A percentile compares a stretch with the other conserved stretches of the same genome.
phyloP scores from a whole-genome alignment of 2,797 vertebrate species.

The Sebastes nivosus region DNA sequence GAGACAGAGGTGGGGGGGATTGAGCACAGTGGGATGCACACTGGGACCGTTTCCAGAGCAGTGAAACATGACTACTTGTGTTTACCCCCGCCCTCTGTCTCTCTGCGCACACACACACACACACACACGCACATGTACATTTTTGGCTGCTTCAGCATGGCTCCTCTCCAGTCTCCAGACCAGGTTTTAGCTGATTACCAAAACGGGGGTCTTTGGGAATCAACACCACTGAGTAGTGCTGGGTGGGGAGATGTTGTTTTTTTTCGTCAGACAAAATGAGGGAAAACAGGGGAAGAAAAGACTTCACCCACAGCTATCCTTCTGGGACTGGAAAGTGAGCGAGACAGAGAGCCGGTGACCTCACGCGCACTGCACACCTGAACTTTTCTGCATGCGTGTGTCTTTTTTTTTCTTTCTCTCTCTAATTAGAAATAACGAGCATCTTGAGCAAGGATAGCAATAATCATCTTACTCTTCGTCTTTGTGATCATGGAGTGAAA shows the following conservation, averaged over 20 bases:
- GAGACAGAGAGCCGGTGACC: constrained; percentile 29
- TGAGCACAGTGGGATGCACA: constrained; percentile 37
- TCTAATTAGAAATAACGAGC: background rate
- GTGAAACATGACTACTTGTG: constrained; percentile 63
- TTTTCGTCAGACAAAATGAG: constrained; percentile 35
- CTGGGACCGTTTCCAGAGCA: constrained; percentile 38
- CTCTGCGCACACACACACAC: background rate
- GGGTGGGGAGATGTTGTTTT: constrained; percentile 35
- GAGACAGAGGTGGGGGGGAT: constrained; percentile 18
- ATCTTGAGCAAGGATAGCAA: background rate
- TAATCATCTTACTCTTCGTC: background rate
- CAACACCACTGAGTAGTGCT: constrained; percentile 43
- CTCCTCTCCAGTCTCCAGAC: constrained; percentile 77
- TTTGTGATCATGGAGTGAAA: constrained; percentile 39
- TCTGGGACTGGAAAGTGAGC: constrained; percentile 6
- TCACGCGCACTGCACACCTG: constrained; percentile 59
- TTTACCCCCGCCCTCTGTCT: constrained; percentile 35
- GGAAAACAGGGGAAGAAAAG: constrained; percentile 44
- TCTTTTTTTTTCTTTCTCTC: background rate
- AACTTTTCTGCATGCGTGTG: constrained; percentile 16
- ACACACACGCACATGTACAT: constrained; percentile 18
- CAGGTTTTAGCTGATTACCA: constrained; percentile 77
- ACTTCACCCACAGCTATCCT: background rate
- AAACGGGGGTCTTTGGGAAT: constrained; percentile 63
- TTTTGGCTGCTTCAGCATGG: constrained; percentile 42